A percentile compares a stretch with the other conserved stretches of the same genome.
Conservation (phyloP, 2,113 vertebrate genomes). For the Thalassoma bifasciatum region DNA sequence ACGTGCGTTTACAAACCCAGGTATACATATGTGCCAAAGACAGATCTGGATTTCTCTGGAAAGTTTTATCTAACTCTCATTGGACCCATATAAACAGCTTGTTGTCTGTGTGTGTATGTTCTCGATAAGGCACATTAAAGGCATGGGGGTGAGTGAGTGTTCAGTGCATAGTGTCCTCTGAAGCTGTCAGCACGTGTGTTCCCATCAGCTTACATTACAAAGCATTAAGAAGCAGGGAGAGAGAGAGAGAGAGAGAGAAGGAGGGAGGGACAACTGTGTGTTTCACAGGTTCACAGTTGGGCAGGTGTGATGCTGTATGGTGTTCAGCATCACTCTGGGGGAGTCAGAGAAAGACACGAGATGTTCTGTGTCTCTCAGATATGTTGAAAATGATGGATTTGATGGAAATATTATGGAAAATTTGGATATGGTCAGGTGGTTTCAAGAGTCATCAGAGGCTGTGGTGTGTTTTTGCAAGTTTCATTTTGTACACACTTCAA, state of each 20-base stretch:
- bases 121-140: slow-evolving; percentile 35
- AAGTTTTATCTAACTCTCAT: not conserved
- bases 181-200: slow-evolving; percentile 50
- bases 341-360: not conserved
- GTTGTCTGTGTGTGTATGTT: slow-evolving; percentile 10
- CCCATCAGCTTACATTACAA: slow-evolving; percentile 11
- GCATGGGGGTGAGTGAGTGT: slow-evolving; percentile 16
- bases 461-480: too few species aligned
- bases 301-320: slow-evolving; percentile 3
- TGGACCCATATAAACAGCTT: slow-evolving; percentile 12
- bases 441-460: too few species aligned
- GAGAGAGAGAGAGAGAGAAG: too few species aligned
- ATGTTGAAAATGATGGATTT: too few species aligned
- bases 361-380: too few species aligned
- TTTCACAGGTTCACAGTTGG: not conserved
- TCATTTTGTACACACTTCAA: too few species aligned
- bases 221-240: not conserved
- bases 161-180: slow-evolving; percentile 27
- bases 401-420: too few species aligned
- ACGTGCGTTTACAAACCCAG: not conserved
- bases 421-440: too few species aligned
- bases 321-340: not conserved
- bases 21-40: not conserved
- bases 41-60: not conserved
- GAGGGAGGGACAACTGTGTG: not conserved